Evolutionary conservation across 2,888 invertebrate genomes (phyloP).

Genomic region (Pelosia muscerda): DNA sequence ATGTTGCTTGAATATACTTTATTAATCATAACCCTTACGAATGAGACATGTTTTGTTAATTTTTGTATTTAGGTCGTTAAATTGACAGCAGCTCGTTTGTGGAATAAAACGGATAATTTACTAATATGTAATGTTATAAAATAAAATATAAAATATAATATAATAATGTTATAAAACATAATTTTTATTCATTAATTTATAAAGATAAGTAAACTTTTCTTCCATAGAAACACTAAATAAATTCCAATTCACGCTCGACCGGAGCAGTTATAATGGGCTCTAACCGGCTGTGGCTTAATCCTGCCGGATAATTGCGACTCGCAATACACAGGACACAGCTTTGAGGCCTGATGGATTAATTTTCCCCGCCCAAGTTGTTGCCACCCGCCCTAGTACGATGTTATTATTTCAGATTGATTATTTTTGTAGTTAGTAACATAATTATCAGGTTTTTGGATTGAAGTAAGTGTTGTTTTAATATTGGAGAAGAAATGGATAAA

Average conservation of each 20-base stretch:
- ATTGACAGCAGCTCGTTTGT: too few relatives aligned
- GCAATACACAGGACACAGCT: constrained; percentile 60
- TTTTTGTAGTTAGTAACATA: constrained; percentile 30
- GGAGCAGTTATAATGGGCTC: constrained; percentile 46
- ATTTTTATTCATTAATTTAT: not conserved
- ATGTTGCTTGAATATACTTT: not conserved
- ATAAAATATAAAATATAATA: too few relatives aligned
- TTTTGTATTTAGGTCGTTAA: too few relatives aligned
- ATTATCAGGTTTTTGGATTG: not conserved
- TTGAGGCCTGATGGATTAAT: constrained; percentile 68
- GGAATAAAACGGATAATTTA: too few relatives aligned
- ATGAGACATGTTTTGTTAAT: too few relatives aligned
- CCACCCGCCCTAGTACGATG: constrained; percentile 49
- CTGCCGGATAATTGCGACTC: constrained; percentile 69
- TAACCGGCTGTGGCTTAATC: constrained; percentile 52
- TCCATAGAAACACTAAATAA: constrained; percentile 12
- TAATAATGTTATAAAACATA: too few relatives aligned
- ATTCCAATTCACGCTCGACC: constrained; percentile 46
- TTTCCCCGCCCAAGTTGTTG: constrained; percentile 62
- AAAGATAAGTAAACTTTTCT: not conserved
- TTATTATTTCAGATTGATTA: constrained; percentile 44
- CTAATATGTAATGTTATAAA: too few relatives aligned
- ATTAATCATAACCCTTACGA: too few relatives aligned
- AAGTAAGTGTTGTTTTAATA: not conserved
- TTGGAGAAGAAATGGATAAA: not conserved